These are phyloP conservation scores for Apolygus lucorum DNA, from an alignment of 1,140 invertebrate species.

Conservation along the genomic window DNA sequence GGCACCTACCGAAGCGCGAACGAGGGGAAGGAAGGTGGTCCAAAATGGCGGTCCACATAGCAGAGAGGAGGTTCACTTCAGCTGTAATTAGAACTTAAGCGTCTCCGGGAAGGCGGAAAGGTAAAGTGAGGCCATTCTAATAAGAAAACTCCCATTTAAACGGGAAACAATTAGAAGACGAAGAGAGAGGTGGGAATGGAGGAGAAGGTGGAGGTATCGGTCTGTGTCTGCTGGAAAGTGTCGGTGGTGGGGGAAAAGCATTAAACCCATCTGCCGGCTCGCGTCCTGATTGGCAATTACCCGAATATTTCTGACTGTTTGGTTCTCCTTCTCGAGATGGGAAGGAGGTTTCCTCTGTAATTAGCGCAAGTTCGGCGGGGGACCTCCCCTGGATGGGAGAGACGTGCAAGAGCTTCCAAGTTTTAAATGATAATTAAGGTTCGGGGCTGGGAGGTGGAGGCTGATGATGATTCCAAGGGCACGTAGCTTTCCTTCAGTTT, in stretches of 20 bases:
- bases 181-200: background rate
- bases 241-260: background rate
- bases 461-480: conserved; percentile 15
- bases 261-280: conserved; percentile 6
- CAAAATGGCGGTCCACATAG: background rate
- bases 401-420: conserved; percentile 8
- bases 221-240: conserved; percentile 10
- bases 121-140: background rate
- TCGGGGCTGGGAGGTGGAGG: background rate
- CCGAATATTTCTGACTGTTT: conserved; percentile 13
- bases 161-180: conserved; percentile 13
- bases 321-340: background rate
- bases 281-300: conserved; percentile 15
- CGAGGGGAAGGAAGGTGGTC: background rate
- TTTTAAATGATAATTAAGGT: conserved; percentile 17
- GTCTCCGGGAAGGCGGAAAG: background rate
- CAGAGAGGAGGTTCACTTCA: background rate
- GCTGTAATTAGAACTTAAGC: conserved; percentile 8
- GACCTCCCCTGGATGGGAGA: no score
- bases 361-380: conserved; percentile 4
- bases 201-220: background rate
- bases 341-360: background rate
- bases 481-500: conserved; percentile 12
- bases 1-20: background rate
- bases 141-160: conserved; percentile 8